Evolutionary conservation across 2,888 invertebrate genomes (phyloP).

Genomic region (Patella ulyssiponensis): DNA sequence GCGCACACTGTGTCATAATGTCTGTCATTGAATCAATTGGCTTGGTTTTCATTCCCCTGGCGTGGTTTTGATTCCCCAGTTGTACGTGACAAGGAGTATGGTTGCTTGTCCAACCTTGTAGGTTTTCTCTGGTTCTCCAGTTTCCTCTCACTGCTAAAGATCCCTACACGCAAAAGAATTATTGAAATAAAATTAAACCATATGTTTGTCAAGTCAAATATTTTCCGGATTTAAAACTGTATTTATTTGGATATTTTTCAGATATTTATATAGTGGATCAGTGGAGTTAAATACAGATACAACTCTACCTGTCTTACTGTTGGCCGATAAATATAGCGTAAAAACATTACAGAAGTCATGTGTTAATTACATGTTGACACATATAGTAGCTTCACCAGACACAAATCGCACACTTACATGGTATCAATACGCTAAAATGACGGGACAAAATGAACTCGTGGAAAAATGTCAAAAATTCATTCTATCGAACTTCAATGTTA

Average conservation of each 20-base stretch:
- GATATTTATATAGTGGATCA: conserved; percentile 61
- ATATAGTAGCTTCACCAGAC: conserved; percentile 63
- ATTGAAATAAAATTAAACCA: no score
- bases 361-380: conserved; percentile 60
- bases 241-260: conserved; percentile 33
- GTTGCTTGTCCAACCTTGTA: no score
- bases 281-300: conserved; percentile 55
- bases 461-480: conserved; percentile 59
- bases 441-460: conserved; percentile 50
- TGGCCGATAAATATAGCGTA: conserved; percentile 62
- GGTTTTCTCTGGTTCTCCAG: no score
- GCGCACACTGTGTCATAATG: no score
- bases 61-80: no score
- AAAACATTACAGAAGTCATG: conserved; percentile 61
- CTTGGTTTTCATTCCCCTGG: no score
- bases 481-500: conserved; percentile 61
- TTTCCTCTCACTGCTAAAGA: no score
- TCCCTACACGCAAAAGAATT: no score
- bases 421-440: conserved; percentile 65
- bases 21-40: no score
- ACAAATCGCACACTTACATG: conserved; percentile 62
- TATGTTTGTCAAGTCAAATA: no score
- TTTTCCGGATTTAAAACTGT: not conserved
- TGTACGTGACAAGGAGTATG: no score
- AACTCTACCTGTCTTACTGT: conserved; percentile 55